phyloP scores from a whole-genome alignment of 2,888 invertebrate genomes.

The Autographa gamma region DNA sequence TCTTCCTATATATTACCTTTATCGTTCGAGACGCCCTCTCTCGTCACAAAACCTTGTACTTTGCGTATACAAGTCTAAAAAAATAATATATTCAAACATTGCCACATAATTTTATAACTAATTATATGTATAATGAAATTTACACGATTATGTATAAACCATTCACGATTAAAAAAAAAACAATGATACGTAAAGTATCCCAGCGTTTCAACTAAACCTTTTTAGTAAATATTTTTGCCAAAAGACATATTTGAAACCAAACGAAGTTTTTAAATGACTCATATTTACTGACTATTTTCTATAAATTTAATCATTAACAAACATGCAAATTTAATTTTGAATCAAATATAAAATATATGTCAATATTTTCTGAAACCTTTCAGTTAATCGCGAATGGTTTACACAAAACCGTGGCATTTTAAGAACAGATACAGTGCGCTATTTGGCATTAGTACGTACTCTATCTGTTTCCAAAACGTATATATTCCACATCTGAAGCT shows the following conservation, averaged over 20 bases:
- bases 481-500: constrained; percentile 28
- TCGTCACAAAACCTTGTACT: constrained; percentile 50
- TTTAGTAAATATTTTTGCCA: too few species aligned
- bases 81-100: constrained; percentile 58
- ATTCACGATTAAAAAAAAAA: not conserved
- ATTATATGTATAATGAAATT: constrained; percentile 42
- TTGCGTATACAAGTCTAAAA: constrained; percentile 56
- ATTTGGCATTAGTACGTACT: constrained; percentile 12
- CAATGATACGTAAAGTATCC: too few species aligned
- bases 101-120: constrained; percentile 60
- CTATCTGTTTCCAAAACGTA: constrained; percentile 17
- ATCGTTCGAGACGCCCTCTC: constrained; percentile 27
- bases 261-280: too few species aligned
- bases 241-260: too few species aligned
- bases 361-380: too few species aligned
- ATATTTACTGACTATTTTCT: too few species aligned
- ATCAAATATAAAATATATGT: too few species aligned
- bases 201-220: too few species aligned
- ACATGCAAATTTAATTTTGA: too few species aligned
- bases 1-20: constrained; percentile 17
- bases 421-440: constrained; percentile 20
- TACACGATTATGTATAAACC: constrained; percentile 16
- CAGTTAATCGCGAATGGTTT: constrained; percentile 4
- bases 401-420: constrained; percentile 16
- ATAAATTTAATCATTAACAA: too few species aligned